phyloP scores from a whole-genome alignment of 2,113 vertebrate genomes.

The Cromileptes altivelis region DNA sequence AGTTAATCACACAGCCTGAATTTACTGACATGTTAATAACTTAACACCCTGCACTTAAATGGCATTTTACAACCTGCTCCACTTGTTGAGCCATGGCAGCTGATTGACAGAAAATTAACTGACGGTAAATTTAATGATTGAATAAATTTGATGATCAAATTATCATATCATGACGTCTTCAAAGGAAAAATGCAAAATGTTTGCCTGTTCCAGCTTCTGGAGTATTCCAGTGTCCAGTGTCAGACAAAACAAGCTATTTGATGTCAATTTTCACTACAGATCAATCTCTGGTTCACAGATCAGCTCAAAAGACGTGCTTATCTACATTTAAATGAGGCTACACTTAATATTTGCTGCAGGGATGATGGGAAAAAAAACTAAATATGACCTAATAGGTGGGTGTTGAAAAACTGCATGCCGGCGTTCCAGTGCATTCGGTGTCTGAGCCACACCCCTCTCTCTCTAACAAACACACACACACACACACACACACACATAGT shows the following conservation, averaged over 20 bases:
- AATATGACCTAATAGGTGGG: background rate
- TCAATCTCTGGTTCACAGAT: background rate
- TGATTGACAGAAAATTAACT: background rate
- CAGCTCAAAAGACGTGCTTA: background rate
- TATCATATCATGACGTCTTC: too few relatives aligned
- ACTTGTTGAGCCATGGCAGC: background rate
- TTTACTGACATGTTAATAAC: background rate
- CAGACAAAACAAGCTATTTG: too few relatives aligned
- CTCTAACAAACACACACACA: background rate
- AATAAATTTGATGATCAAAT: background rate
- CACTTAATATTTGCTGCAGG: background rate
- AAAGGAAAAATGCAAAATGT: too few relatives aligned
- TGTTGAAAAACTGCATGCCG: background rate
- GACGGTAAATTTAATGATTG: background rate
- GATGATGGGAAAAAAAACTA: background rate
- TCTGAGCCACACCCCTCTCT: slow-evolving; percentile 61
- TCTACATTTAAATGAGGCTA: background rate
- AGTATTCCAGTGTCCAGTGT: too few relatives aligned
- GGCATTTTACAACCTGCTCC: background rate
- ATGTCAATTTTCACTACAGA: background rate
- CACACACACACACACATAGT: background rate
- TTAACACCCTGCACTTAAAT: background rate
- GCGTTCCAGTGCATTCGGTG: slow-evolving; percentile 35
- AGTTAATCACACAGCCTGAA: background rate
- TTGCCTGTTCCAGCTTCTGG: too few relatives aligned